Conservation (phyloP, 2,888 invertebrate species). For the Melikaiella ostensackeni region DNA sequence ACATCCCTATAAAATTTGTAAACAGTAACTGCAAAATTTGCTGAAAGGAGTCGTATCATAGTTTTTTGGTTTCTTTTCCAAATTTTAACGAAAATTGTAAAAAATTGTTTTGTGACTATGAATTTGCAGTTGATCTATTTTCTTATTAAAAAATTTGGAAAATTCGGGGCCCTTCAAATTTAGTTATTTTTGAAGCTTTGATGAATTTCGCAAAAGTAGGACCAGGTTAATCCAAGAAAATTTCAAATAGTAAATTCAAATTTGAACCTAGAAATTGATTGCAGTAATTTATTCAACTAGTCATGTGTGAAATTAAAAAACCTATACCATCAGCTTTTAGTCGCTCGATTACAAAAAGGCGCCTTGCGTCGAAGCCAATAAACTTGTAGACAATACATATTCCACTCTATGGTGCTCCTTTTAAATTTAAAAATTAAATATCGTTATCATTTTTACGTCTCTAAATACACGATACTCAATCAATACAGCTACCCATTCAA, state of each 20-base stretch:
- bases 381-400: not conserved
- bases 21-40: not conserved
- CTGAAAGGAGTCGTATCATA: not conserved
- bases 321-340: not conserved
- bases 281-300: not conserved
- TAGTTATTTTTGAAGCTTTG: not conserved
- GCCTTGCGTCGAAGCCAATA: not conserved
- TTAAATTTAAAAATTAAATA: not conserved
- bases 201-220: not conserved
- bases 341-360: not conserved
- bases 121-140: not conserved
- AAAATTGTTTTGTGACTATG: not conserved
- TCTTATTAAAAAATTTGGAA: not conserved
- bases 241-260: not conserved
- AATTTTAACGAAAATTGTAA: not conserved
- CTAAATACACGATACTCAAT: not conserved
- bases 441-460: not conserved
- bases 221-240: not conserved
- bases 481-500: not conserved
- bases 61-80: not conserved
- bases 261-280: not conserved
- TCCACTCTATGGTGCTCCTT: not conserved
- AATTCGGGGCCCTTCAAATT: not conserved
- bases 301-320: conserved; percentile 5
- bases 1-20: not conserved